Conservation (phyloP, 1,140 invertebrate genomes). For the Macrobrachium rosenbergii region DNA sequence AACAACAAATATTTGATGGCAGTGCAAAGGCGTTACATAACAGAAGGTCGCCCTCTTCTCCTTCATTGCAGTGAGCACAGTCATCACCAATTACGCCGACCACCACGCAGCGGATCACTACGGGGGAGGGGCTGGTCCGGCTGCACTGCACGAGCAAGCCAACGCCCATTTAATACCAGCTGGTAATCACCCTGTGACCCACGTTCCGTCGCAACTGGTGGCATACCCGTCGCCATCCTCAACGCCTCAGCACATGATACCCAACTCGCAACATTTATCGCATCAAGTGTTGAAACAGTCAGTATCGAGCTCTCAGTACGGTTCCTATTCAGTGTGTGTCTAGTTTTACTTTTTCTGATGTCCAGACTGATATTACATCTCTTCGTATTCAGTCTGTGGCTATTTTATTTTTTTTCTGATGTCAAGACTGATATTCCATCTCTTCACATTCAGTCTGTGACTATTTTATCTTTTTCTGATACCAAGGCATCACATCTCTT, state of each 20-base stretch:
- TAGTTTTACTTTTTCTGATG: not conserved
- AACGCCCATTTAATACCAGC: constrained; percentile 1
- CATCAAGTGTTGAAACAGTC: constrained; percentile 53
- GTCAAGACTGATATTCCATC: not conserved
- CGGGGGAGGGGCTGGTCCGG: constrained; percentile 1
- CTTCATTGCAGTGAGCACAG: constrained; percentile 34
- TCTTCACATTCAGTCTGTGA: not conserved
- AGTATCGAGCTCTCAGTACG: not conserved
- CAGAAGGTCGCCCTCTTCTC: too few relatives aligned
- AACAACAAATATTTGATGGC: too few relatives aligned
- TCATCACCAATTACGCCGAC: constrained; percentile 55
- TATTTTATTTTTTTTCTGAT: not conserved
- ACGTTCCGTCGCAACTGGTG: not conserved
- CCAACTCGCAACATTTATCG: constrained; percentile 49
- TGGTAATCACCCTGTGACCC: not conserved
- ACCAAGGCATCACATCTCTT: not conserved
- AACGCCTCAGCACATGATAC: constrained; percentile 40
- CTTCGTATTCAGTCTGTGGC: not conserved
- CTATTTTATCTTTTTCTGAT: not conserved
- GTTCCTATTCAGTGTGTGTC: not conserved
- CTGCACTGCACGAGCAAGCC: constrained; percentile 16
- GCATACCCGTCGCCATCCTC: constrained; percentile 39
- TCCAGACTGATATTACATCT: too few relatives aligned
- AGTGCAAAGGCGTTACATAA: too few relatives aligned
- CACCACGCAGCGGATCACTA: constrained; percentile 52